Conservation (phyloP, 2,797 vertebrate genomes). For the Helarctos malayanus region DNA sequence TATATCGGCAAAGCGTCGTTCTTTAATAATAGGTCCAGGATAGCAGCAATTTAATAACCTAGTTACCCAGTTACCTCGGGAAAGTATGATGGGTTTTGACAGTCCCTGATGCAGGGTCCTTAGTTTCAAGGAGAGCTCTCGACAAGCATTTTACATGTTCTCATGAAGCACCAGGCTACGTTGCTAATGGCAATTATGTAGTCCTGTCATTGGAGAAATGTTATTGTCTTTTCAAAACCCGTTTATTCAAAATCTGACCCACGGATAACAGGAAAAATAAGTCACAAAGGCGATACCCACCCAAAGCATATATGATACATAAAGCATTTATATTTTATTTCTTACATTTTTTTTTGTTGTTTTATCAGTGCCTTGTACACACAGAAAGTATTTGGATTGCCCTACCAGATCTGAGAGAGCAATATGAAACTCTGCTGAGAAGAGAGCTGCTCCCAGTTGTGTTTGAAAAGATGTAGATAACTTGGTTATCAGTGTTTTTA, state of each 20-base stretch:
- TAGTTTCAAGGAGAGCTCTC: constrained; percentile 36
- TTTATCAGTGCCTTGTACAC: background rate
- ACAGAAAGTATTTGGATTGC: background rate
- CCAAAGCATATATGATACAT: background rate
- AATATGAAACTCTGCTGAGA: background rate
- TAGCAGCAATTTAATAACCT: constrained; percentile 70
- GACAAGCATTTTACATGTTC: background rate
- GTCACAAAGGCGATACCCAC: background rate
- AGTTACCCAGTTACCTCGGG: constrained; percentile 36
- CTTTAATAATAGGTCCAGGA: constrained; percentile 42
- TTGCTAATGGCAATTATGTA: constrained; percentile 14
- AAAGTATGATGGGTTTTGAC: background rate
- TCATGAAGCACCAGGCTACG: constrained; percentile 52
- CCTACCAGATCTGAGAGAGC: background rate
- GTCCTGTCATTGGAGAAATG: constrained; percentile 22
- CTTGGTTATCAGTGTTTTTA: constrained; percentile 36
- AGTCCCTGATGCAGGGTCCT: background rate
- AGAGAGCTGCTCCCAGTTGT: constrained; percentile 1
- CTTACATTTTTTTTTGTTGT: constrained; percentile 27
- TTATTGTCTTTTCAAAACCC: constrained; percentile 27
- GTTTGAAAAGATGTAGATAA: constrained; percentile 27
- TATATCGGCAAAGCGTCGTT: constrained; percentile 38
- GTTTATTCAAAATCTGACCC: constrained; percentile 35
- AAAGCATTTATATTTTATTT: constrained; percentile 44
- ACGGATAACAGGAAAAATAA: constrained; percentile 4